phyloP scores from a whole-genome alignment of 2,797 vertebrate species.

The Denticeps clupeoides region DNA sequence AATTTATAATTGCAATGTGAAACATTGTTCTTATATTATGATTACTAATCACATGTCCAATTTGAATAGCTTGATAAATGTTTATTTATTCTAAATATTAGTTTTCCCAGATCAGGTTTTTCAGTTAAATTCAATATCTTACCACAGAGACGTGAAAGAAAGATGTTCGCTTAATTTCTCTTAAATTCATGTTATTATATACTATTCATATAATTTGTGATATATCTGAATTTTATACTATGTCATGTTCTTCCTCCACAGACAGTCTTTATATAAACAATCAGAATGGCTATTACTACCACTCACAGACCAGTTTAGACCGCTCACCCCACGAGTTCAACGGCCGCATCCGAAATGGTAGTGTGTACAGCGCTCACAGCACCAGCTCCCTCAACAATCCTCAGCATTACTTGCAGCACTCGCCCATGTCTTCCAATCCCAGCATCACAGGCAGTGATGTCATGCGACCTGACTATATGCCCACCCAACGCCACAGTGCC shows the following conservation, averaged over 20 bases:
- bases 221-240: background rate
- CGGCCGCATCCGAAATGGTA: constrained; percentile 83
- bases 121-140: no score
- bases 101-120: no score
- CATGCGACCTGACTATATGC: constrained; percentile 79
- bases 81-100: no score
- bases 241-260: constrained; percentile 48
- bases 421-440: constrained; percentile 94
- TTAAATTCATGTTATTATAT: no score
- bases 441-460: constrained; percentile 90
- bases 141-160: no score
- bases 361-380: constrained; percentile 94
- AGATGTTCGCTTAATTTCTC: no score
- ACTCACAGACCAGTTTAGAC: constrained; percentile 94
- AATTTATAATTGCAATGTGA: no score
- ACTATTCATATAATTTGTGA: no score
- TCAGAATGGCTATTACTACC: constrained; percentile 93
- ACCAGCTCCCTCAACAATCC: constrained; percentile 91
- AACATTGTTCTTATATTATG: no score
- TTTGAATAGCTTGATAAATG: no score
- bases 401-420: constrained; percentile 86
- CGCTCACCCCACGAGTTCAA: constrained; percentile 75
- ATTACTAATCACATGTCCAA: no score
- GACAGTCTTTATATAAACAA: constrained; percentile 92
- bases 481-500: constrained; percentile 84